Evolutionary conservation across 1,140 invertebrate genomes (phyloP).

Genomic region (Ostrea edulis): DNA sequence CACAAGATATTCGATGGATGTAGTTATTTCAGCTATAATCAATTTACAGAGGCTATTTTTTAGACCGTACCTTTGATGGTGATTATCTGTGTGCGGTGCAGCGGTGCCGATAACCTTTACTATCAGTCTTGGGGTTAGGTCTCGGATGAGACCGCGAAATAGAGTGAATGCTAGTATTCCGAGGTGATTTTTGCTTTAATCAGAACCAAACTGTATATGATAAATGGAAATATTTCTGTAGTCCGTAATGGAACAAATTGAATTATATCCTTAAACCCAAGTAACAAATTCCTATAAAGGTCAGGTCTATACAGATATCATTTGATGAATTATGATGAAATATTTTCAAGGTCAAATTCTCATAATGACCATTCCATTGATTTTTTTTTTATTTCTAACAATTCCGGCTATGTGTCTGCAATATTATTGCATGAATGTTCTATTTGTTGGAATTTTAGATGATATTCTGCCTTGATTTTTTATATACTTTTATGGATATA

Average conservation of each 20-base stretch:
- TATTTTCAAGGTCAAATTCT: too few species aligned
- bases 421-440: too few species aligned
- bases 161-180: not conserved
- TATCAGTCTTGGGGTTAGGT: not conserved
- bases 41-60: constrained; percentile 33
- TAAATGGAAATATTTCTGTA: constrained; percentile 17
- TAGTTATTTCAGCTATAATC: constrained; percentile 27
- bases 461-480: too few species aligned
- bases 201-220: not conserved
- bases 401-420: too few species aligned
- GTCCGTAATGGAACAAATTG: not conserved
- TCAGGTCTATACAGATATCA: too few species aligned
- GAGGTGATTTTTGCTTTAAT: not conserved
- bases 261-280: not conserved
- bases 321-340: too few species aligned
- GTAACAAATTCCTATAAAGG: not conserved
- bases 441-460: too few species aligned
- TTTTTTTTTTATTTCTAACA: too few species aligned
- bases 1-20: constrained; percentile 30
- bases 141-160: not conserved
- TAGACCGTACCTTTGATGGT: not conserved
- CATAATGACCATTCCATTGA: too few species aligned
- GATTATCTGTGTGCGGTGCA: not conserved
- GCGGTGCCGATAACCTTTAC: not conserved
- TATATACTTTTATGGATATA: too few species aligned